Base-by-base conservation (phyloP, 2,888 invertebrate genomes). In the Meghimatium bilineatum region DNA sequence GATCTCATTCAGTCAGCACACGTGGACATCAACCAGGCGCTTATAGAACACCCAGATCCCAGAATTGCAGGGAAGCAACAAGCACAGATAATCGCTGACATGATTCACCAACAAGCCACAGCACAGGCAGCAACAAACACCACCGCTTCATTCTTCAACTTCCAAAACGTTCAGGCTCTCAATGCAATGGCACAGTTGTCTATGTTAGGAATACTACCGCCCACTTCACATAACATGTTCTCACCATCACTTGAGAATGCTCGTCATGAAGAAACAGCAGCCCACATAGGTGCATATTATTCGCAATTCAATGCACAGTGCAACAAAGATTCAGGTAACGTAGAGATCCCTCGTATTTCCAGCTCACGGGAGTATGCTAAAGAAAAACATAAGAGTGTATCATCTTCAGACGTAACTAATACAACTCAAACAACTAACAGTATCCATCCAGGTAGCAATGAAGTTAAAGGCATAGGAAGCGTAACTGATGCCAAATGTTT, bases 1-100 rank as follows among this genome's bases (percentile, higher is more conserved):
- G 97, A 97, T 94, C 94, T 98, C 89, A 97, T 97, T 75, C 95
- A 97, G 88, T 95, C 96, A 87, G 97, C 97, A 86, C 97, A 97
- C 94, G 95, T 97, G 89, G 97, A 97, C 94, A 95, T 97, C 88
- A 96, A 96, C 86, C 96, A 96, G 92, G 97, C 97, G 85, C 94
- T 98, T 89, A 97, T 97, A 90, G 98, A 98, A 94, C 97, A 97
- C 87, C 93, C 92, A 60, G 88, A 90, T 56, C 80, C 85, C 0
- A 72, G 78, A 60, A n/a, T 75, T 5, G 76, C 71, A 6, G 67
- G 75, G 36, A 79, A 52, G n/a, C 86, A 84, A 77, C 91, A 96
- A 96, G 66, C 96, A 69, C 89, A 91, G 75, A 78, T 90, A 29
- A 80, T 96, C 95, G 90, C 94, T 86, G 93, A 94, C 81, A 91